These are phyloP conservation scores for Trissoscelio sp. DNA, from an alignment of 2,888 invertebrate genomes.

Conservation along the genomic window DNA sequence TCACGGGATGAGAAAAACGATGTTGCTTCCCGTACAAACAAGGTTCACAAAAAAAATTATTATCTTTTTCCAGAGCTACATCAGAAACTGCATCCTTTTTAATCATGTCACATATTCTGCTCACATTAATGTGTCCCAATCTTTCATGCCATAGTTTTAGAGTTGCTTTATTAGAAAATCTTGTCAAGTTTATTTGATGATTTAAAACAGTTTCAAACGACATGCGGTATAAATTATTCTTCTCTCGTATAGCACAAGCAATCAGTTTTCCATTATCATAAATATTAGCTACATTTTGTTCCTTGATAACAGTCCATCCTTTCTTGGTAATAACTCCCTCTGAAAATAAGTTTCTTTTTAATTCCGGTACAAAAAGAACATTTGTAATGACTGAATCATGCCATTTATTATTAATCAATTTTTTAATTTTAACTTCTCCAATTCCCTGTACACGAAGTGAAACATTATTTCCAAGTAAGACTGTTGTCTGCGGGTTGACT, in stretches of 20 bases:
- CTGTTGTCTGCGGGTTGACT: neutral
- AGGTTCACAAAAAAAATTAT: slow-evolving; percentile 16
- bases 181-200: slow-evolving; percentile 26
- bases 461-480: slow-evolving; percentile 51
- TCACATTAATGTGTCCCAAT: slow-evolving; percentile 57
- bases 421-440: slow-evolving; percentile 27
- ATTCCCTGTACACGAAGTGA: slow-evolving; percentile 9
- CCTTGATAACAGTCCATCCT: too few relatives aligned
- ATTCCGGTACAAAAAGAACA: slow-evolving; percentile 52
- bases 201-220: slow-evolving; percentile 18
- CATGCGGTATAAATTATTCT: slow-evolving; percentile 57
- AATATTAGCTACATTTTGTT: neutral
- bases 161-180: slow-evolving; percentile 9
- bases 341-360: slow-evolving; percentile 60
- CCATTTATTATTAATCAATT: slow-evolving; percentile 27
- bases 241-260: neutral
- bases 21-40: slow-evolving; percentile 45
- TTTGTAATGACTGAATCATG: slow-evolving; percentile 49
- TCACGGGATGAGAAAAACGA: slow-evolving; percentile 10
- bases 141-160: slow-evolving; percentile 64
- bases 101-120: slow-evolving; percentile 20
- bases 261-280: neutral
- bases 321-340: slow-evolving; percentile 49
- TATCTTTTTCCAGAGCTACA: neutral
- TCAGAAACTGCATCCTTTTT: neutral